These are phyloP conservation scores for Oreochromis spilurus DNA, from an alignment of 2,113 vertebrate genomes.

Conservation along the genomic window DNA sequence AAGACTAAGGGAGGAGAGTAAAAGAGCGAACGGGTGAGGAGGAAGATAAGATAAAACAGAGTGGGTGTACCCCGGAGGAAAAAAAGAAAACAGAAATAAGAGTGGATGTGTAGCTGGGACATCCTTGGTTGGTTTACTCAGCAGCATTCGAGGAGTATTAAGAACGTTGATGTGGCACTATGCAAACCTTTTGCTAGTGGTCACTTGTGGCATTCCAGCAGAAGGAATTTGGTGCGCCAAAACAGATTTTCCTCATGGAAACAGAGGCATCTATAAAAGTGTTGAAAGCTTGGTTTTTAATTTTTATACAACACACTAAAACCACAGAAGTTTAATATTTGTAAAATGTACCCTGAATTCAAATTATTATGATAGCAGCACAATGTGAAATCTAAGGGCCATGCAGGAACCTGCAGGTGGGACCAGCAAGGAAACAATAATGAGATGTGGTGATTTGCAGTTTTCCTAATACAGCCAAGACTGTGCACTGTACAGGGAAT, in stretches of 20 bases:
- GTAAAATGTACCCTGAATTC: background rate
- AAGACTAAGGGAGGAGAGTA: background rate
- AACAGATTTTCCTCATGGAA: background rate
- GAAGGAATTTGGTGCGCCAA: background rate
- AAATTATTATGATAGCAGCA: background rate
- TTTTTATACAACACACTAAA: no score
- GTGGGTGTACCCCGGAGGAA: background rate
- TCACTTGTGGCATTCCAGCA: background rate
- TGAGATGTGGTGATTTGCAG: background rate
- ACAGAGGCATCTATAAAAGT: background rate
- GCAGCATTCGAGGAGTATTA: conserved; percentile 78
- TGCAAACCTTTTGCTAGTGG: background rate
- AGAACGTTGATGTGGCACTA: background rate
- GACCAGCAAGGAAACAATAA: background rate
- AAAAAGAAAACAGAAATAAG: conserved; percentile 5
- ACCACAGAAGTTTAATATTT: background rate
- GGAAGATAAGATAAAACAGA: background rate
- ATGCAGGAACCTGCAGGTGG: background rate
- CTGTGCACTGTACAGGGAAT: background rate
- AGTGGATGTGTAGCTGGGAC: conserved; percentile 48
- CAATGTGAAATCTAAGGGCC: background rate
- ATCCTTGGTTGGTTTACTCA: conserved; percentile 80
- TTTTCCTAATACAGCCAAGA: background rate
- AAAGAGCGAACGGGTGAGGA: conserved; percentile 64
- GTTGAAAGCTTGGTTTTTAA: background rate